Evolutionary conservation across 1,140 invertebrate genomes (phyloP), one percentile per base, ranked within the genome.

Genomic region (Vanessa tameamea): DNA sequence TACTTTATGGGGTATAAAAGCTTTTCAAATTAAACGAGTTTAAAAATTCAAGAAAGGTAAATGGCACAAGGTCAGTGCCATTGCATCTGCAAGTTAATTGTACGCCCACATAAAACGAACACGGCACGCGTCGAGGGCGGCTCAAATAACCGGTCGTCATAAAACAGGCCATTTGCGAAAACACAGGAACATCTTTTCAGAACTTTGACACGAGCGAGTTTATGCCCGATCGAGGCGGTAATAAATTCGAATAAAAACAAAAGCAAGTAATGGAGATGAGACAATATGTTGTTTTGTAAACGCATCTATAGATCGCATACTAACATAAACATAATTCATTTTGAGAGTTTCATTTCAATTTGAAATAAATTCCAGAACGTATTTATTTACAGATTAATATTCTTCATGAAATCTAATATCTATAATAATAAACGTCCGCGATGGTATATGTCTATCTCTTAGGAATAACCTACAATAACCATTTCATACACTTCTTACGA

Each of bases 91-190:
- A 76, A 80, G 66, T 80, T 74, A 80, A 83, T 78, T 78, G 78
- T 77, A 77, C 77, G 65, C 72, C 72, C 66, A 72, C 81, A 79
- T 75, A 76, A 76, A 72, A 73, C 61, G 76, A 72, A 65, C 57
- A 48, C 75, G 74, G 84, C 84, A 87, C 86, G 82, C 82, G 83
- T 80, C 81, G 75, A 64, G 69, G 79, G 64, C 72, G 55, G 69
- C 72, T 63, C 76, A 78, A 83, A 86, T 79, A 86, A 86, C 83
- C 81, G 84, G 84, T 80, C 78, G 81, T 81, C 83, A 79, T 86
- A 87, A 87, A 87, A 83, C 82, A 85, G 81, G 78, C 81, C 78
- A 79, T 80, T 83, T 72, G 75, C 76, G 78, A 83, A 81, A 75
- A 75, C 75, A 74, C 51, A 76, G 63, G 71, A 69, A 73, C 78